These are phyloP conservation scores for Pseudolaguvia tuberculata DNA, from an alignment of 2,113 vertebrate genomes.

Conservation along the genomic window DNA sequence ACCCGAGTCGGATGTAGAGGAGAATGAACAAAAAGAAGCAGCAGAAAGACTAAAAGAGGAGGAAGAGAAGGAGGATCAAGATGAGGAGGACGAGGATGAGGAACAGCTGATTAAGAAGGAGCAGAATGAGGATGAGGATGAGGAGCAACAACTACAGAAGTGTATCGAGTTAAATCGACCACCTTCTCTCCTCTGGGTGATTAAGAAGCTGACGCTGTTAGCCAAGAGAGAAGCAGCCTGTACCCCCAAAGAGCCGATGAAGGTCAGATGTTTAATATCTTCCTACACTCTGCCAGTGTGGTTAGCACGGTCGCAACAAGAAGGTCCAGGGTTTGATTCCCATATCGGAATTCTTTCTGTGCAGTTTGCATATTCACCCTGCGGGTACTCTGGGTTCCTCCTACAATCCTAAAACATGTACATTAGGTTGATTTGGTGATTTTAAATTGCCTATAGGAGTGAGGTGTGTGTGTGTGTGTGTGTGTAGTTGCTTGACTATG, in stretches of 20 bases:
- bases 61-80: conserved; percentile 32
- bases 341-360: too few species aligned
- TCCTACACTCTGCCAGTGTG: too few species aligned
- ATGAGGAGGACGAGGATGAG: conserved; percentile 7
- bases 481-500: too few species aligned
- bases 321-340: too few species aligned
- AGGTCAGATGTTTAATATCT: conserved; percentile 64
- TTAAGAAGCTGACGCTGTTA: conserved; percentile 80
- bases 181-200: conserved; percentile 83
- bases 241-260: conserved; percentile 80
- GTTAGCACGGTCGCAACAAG: too few species aligned
- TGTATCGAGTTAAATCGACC: conserved; percentile 60
- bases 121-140: conserved; percentile 37
- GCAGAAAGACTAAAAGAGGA: conserved; percentile 32
- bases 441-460: too few species aligned
- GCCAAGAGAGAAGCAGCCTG: conserved; percentile 86
- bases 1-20: conserved; percentile 62
- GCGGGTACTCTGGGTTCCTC: too few species aligned
- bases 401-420: too few species aligned
- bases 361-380: too few species aligned
- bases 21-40: conserved; percentile 35
- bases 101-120: conserved; percentile 35
- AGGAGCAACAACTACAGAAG: conserved; percentile 41
- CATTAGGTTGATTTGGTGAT: too few species aligned
- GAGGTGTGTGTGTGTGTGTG: too few species aligned